Base-by-base conservation (phyloP, 2,888 invertebrate genomes). In the Tyria jacobaeae region DNA sequence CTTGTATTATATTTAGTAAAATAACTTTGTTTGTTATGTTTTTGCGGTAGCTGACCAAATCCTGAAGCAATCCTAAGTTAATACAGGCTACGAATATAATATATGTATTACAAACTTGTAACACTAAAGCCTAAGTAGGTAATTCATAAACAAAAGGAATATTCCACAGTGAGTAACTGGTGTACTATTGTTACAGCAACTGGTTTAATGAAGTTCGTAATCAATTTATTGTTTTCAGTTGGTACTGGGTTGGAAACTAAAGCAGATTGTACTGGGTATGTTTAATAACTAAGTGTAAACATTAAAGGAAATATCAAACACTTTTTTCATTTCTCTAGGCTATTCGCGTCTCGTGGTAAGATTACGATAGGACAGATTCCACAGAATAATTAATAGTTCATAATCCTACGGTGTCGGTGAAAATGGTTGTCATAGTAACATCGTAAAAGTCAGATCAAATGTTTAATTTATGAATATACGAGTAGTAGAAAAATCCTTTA, bases 181-280 rank as follows among this genome's bases (percentile, higher is more conserved):
- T 54, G 44, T 37, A 17, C 25, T 53, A 44, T 54, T 57, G 58
- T 69, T 63, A 62, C 49, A 41, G 61, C 61, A 64, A 68, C 62
- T 71, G 61, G 41, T 39, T 48, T 60, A 58, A 58, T 69, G 51
- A 71, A 63, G 62, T 57, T 56, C 67, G 25, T 60, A 67, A 65
- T 44, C 54, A 67, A 69, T 64, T 55, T 49, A 68, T 53, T 41
- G 62, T 63, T 60, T 47, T 49, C 52, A 49, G 70, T 49, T 44
- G 4, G 14, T 52, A 69, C 64, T n/a, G 61, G 65, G 64, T 69
- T 31, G 63, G 37, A 68, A 76, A 73, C 63, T 61, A 62, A 55
- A 37, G 65, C 71, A 53, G 64, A 66, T 62, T 62, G 66, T 57
- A 65, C 59, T 57, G 66, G 59, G 47, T 75, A 57, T 39, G 54